Evolutionary conservation across 2,113 vertebrate genomes (phyloP), one percentile per base, ranked within the genome.

Genomic region (Hypanus sabinus): DNA sequence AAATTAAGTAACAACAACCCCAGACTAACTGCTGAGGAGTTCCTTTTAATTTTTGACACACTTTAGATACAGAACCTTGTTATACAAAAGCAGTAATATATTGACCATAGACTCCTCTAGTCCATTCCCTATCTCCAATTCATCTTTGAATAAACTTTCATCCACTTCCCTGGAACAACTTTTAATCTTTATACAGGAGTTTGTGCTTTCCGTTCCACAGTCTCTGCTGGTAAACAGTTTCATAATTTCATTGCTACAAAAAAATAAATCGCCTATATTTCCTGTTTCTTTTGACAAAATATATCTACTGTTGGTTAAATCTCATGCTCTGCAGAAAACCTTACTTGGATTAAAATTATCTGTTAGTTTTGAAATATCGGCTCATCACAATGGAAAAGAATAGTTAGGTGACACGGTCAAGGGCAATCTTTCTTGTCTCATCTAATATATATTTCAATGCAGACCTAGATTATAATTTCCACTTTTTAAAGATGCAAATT

Each of bases 401-500:
- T 5, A 46, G n/a, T n/a, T n/a, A 83, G 22, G 10, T 38, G 79
- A 85, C 18, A 57, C 27, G 27, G 8, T 38, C 46, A 5, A 24
- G 14, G 33, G 30, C 27, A 33, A 12, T 73, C 90, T 46, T 22
- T 24, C 18, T 5, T 46, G 36, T 55, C 5, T 71, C 36, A 73
- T 55, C 16, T 93, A 73, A 93, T 73, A 70, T 8, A 93, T 55
- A n/a, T n/a, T 38, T 73, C 71, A 7, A 92, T 12, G 90, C 18
- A 92, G n/a, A 71, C 36, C 90, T 7, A 71, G n/a, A 92, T 22
- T 36, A 27, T 2, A 71, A 14, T 71, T 92, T 22, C 65, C 14
- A 22, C 12, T 24, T 93, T 73, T 93, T 93, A 73, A 93, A 93
- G 36, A 36, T n/a, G 87, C 33, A 91, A n/a, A n/a, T n/a, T n/a